Conservation (phyloP, 2,888 invertebrate species). For the Cybosia mesomella region DNA sequence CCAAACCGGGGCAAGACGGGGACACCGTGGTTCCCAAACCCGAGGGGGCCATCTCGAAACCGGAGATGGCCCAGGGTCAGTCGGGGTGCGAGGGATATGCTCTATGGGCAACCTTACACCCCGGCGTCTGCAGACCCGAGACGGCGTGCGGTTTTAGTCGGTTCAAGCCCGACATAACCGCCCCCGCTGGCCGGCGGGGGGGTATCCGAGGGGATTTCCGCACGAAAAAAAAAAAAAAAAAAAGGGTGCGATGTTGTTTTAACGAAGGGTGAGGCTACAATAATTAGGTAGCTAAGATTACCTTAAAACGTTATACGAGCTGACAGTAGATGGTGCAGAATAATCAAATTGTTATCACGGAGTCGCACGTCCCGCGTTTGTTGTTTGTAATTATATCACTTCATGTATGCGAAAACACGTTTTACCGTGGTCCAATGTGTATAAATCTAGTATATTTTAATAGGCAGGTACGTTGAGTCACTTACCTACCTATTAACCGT, state of each 20-base stretch:
- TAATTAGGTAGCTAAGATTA: conserved; percentile 71
- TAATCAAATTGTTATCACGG: conserved; percentile 76
- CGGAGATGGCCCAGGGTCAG: no score
- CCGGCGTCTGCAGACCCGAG: no score
- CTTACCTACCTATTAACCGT: conserved; percentile 21
- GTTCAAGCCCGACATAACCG: no score
- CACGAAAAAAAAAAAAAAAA: no score
- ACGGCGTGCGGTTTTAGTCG: no score
- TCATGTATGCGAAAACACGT: conserved; percentile 68
- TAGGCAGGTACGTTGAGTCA: conserved; percentile 27
- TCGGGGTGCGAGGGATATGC: no score
- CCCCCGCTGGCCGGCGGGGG: no score
- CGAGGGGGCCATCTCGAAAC: no score
- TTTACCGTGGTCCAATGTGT: conserved; percentile 44
- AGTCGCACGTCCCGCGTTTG: conserved; percentile 60
- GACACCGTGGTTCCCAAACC: no score
- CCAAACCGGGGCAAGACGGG: no score
- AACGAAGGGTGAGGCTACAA: conserved; percentile 64
- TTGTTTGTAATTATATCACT: conserved; percentile 59
- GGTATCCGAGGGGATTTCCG: no score
- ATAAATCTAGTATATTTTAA: conserved; percentile 39
- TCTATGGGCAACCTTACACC: no score
- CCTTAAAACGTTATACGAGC: conserved; percentile 58
- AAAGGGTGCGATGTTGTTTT: conserved; percentile 68
- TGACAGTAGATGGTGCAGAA: conserved; percentile 57